Evolutionary conservation across 2,888 invertebrate genomes (phyloP), one percentile per base, ranked within the genome.

Genomic region (Polietes domitor): DNA sequence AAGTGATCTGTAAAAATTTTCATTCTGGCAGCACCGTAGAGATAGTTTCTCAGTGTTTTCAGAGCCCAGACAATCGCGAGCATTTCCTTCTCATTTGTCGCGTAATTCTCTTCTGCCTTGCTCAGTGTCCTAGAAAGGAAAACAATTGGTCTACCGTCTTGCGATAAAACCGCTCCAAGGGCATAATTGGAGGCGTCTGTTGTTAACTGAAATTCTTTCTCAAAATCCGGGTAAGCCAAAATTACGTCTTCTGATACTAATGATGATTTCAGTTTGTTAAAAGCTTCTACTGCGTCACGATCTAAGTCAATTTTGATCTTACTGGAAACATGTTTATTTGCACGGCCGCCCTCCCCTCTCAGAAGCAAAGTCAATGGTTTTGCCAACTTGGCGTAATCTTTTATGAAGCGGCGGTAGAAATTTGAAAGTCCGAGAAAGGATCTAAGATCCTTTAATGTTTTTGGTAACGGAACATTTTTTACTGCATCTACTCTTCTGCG

Each of bases 171-270:
- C 15, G 81, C 83, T 6, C 80, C 83, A 6, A 85, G 12, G 1
- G 79, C 80, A 21, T 70, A 82, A 6, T 84, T 68, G 0, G 81
- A 86, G 0, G 85, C 83, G 21, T 86, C 83, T 5, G 83, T 85
- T 0, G 80, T 80, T 0, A 83, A 73, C 3, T 78, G 41, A 58
- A 85, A 82, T n/a, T 77, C 72, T 61, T 80, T 85, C 0, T 61
- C 50, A 32, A 80, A 86, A 41, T 85, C 77, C 15, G 83, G 85
- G 26, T 77, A 77, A 1, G 82, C 28, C 6, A 85, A 32, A 17
- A 32, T 28, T 15, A 61, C 28, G 17, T 77, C 58, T n/a, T 70
- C 77, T 10, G 65, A 58, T 28, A 58, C 17, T 1, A 77, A 43
- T 24, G 58, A 53, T 3, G 21, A 9, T 76, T 77, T 76, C 37